Evolutionary conservation across 2,888 invertebrate genomes (phyloP).

Genomic region (Bombylius discolor): DNA sequence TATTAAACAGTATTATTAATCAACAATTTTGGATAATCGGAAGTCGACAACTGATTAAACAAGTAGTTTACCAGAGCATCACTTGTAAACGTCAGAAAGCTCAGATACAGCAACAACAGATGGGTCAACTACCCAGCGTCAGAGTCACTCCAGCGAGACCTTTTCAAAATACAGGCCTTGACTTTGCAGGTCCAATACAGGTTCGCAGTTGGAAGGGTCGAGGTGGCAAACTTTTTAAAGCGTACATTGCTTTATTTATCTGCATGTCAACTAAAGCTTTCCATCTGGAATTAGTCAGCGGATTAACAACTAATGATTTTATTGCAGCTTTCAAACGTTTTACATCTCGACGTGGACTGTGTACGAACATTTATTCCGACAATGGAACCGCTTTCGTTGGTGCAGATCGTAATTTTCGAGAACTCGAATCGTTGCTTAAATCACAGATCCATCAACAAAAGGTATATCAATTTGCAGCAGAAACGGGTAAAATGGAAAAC

Average conservation of each 20-base stretch:
- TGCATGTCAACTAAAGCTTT: conserved; percentile 3
- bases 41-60: neutral
- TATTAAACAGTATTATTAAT: neutral
- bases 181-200: conserved; percentile 5
- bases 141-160: no score
- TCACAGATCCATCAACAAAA: neutral
- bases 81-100: conserved; percentile 7
- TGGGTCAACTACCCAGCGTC: conserved; percentile 5
- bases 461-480: neutral
- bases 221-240: neutral
- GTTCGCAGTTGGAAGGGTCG: neutral
- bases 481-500: no score
- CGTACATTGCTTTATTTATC: neutral
- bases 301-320: conserved; percentile 14
- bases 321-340: conserved; percentile 15
- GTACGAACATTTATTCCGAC: neutral
- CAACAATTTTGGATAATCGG: conserved; percentile 6
- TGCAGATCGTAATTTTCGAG: conserved; percentile 8
- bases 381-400: conserved; percentile 3
- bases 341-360: neutral
- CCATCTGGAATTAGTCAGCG: neutral
- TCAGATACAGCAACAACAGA: conserved; percentile 10
- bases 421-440: neutral
- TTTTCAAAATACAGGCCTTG: conserved; percentile 8
- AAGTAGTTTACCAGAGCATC: no score